phyloP scores from a whole-genome alignment of 2,113 vertebrate species.

The Verasper variegatus region DNA sequence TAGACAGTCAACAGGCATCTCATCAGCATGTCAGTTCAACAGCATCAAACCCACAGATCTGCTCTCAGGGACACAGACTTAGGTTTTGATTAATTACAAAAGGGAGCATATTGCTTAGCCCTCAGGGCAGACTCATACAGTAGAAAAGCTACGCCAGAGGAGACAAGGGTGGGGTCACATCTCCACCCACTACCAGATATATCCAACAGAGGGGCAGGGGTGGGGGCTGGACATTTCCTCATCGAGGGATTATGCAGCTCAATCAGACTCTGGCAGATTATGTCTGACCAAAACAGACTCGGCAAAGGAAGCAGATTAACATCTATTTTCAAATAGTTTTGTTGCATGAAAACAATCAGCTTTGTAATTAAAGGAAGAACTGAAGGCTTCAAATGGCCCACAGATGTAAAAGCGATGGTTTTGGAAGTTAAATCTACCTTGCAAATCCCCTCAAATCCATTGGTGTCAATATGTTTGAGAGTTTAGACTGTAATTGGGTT shows the following conservation, averaged over 20 bases:
- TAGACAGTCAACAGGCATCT: not conserved
- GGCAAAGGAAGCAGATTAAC: conserved; percentile 62
- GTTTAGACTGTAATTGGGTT: conserved; percentile 69
- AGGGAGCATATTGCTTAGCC: conserved; percentile 82
- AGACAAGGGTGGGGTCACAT: conserved; percentile 61
- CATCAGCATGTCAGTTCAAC: not conserved
- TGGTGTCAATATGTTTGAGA: conserved; percentile 60
- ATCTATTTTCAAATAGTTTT: conserved; percentile 72
- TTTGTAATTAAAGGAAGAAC: conserved; percentile 57
- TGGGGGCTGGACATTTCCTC: conserved; percentile 55
- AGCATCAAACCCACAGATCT: conserved; percentile 25
- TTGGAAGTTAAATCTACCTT: conserved; percentile 48
- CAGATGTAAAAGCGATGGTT: conserved; percentile 71
- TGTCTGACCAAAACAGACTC: conserved; percentile 78
- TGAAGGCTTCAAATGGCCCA: conserved; percentile 68
- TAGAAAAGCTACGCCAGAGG: conserved; percentile 78
- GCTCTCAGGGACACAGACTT: conserved; percentile 35
- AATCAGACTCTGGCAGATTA: conserved; percentile 81
- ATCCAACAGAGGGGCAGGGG: conserved; percentile 35
- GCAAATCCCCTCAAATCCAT: conserved; percentile 60
- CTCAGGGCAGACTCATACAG: conserved; percentile 84
- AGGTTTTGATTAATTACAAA: conserved; percentile 76
- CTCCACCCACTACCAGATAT: conserved; percentile 52
- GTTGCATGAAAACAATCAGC: conserved; percentile 74
- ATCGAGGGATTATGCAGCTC: conserved; percentile 79